Evolutionary conservation across 2,797 vertebrate genomes (phyloP), one percentile per base, ranked within the genome.

Genomic region (Hippoglossus hippoglossus): DNA sequence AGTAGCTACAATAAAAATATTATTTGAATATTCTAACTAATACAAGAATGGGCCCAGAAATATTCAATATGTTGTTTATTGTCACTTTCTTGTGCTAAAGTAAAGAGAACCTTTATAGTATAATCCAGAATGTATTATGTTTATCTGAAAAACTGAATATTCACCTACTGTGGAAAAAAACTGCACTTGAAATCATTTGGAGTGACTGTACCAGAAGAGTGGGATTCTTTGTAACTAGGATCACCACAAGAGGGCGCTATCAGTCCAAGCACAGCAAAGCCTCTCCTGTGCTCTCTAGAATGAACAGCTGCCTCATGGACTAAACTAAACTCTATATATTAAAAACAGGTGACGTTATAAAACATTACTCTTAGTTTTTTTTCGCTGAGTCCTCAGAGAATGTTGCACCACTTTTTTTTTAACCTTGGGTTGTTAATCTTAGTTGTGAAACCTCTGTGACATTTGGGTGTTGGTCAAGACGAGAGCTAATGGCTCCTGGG

Each of bases 171-270:
- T 39, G 24, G 22, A 3, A 25, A 25, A 13, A 25, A 15, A 15
- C 28, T 31, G 4, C 21, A 6, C 22, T 4, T 56, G 13, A 50
- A 39, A 36, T 36, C 18, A 12, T 52, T 8, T 19, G 15, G 18
- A 52, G 9, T 39, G 12, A 12, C 44, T 16, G 6, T 0, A 13
- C 18, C 2, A 19, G 15, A 46, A 19, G 44, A 19, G 16, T 46
- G 44, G n/a, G 18, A 22, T 53, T 16, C 19, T 6, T 4, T 54
- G 19, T 28, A 24, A 25, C 2, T 19, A 0, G 24, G 1, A 0
- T 67, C 0, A 7, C 88, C 88, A 88, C 79, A 63, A 78, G 91
- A 77, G 72, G 80, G 80, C 10, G 85, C 51, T 61, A 13, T 78
- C n/a, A 0, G 24, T 41, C 71, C 26, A 57, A 36, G 34, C 36